Conservation (phyloP, 53 echinoderm and acorn worm species). For the Paracentrotus lividus region DNA sequence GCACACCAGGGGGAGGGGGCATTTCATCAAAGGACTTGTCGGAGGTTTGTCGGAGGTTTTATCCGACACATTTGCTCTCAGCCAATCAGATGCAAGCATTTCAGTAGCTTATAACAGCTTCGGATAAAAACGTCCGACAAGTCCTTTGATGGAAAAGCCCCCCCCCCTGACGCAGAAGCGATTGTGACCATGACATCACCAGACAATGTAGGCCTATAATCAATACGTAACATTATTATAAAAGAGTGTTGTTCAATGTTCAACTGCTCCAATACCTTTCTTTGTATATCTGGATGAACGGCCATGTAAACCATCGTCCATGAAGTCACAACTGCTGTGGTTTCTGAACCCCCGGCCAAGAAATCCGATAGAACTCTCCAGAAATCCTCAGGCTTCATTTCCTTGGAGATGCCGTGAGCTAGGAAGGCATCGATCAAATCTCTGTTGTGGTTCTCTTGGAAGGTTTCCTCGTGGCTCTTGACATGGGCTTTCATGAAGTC, state of each 20-base stretch:
- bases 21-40: too few species aligned
- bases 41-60: too few species aligned
- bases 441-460: slow-evolving; percentile 7
- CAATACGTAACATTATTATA: neutral
- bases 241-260: neutral
- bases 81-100: too few species aligned
- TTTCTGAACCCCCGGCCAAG: slow-evolving; percentile 48
- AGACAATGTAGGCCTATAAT: neutral
- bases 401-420: slow-evolving; percentile 31
- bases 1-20: too few species aligned
- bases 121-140: too few species aligned
- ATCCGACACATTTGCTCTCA: too few species aligned
- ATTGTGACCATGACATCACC: too few species aligned
- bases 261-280: slow-evolving; percentile 41
- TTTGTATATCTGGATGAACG: slow-evolving; percentile 60
- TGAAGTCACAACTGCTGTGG: slow-evolving; percentile 49
- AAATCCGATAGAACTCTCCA: slow-evolving; percentile 31
- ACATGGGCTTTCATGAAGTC: slow-evolving; percentile 17
- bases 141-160: too few species aligned
- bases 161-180: too few species aligned
- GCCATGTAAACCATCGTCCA: slow-evolving; percentile 65
- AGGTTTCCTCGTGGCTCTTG: neutral
- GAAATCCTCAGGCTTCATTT: neutral
- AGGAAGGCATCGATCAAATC: slow-evolving; percentile 24
- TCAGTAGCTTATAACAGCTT: too few species aligned